Conservation (phyloP, 2,113 vertebrate genomes). For the Leiothrix lutea region DNA sequence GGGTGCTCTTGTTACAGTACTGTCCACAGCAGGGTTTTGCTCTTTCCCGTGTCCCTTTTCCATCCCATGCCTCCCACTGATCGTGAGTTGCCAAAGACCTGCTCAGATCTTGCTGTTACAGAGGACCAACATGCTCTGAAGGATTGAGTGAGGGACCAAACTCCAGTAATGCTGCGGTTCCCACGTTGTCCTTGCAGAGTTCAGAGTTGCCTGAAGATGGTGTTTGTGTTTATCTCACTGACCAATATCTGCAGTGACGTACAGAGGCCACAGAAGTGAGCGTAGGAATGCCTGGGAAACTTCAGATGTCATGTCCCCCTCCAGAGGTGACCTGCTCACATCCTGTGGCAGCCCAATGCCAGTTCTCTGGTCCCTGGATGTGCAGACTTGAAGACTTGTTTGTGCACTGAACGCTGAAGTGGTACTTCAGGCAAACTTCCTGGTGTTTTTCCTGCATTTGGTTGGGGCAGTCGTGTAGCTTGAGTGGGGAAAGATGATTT, state of each 20-base stretch:
- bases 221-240: background rate
- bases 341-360: background rate
- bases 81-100: constrained; percentile 23
- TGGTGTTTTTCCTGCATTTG: background rate
- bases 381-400: background rate
- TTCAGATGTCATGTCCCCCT: background rate
- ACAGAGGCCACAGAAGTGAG: background rate
- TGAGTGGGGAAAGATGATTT: background rate
- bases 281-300: background rate
- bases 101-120: background rate
- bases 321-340: background rate
- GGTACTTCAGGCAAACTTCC: background rate
- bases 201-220: background rate
- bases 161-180: background rate
- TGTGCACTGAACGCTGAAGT: background rate
- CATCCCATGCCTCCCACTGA: background rate
- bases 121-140: background rate
- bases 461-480: background rate
- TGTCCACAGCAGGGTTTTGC: background rate
- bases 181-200: background rate
- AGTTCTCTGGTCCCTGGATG: background rate
- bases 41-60: background rate
- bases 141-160: background rate
- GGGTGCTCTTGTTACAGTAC: background rate
- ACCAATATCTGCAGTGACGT: accelerated